Evolutionary conservation across 2,113 vertebrate genomes (phyloP).

Genomic region (Calidris pugnax): DNA sequence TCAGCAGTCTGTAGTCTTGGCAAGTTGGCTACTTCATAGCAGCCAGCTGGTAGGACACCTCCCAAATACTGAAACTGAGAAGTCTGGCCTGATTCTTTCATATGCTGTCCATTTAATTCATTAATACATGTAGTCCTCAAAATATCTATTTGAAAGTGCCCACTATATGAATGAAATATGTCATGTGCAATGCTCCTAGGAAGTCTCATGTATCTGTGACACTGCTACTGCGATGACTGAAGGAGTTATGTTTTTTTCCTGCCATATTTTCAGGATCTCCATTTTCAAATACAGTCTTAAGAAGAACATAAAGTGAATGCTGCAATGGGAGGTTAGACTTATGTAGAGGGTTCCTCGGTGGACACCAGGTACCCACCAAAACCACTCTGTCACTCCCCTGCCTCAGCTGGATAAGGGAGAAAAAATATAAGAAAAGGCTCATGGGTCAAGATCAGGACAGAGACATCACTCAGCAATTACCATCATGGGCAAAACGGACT

Average conservation of each 20-base stretch:
- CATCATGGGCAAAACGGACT: neutral
- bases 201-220: neutral
- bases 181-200: neutral
- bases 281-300: neutral
- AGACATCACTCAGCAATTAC: neutral
- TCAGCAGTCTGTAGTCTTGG: neutral
- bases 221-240: neutral
- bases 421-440: neutral
- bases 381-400: neutral
- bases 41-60: neutral
- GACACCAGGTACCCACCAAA: neutral
- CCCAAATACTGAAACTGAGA: neutral
- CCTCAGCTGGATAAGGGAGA: neutral
- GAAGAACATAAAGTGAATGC: neutral
- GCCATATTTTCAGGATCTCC: neutral
- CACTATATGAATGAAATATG: neutral
- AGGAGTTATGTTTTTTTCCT: neutral
- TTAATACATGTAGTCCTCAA: neutral
- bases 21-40: neutral
- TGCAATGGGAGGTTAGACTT: neutral
- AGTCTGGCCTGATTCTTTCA: neutral
- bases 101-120: neutral
- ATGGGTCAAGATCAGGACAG: neutral
- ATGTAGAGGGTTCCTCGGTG: neutral
- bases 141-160: neutral